Evolutionary conservation across 2,113 vertebrate genomes (phyloP).

Genomic region (Triplophysa dalaica): DNA sequence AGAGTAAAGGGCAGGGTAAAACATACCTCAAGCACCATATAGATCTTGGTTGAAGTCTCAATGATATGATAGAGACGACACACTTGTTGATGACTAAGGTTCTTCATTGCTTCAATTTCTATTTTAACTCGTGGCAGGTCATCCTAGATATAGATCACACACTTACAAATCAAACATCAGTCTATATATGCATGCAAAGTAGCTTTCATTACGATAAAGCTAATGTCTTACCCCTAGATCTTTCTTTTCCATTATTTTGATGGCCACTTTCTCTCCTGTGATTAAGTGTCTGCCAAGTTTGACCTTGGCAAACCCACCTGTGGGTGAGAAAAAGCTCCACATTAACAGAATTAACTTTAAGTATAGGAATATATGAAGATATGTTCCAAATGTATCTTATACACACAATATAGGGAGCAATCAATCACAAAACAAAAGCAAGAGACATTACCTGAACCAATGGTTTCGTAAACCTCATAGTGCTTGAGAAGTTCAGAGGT

Average conservation of each 20-base stretch:
- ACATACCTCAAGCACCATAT: constrained; percentile 90
- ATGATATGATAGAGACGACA: constrained; percentile 92
- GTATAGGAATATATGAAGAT: not conserved
- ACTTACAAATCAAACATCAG: not conserved
- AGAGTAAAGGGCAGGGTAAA: not conserved
- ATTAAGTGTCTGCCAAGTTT: constrained; percentile 86
- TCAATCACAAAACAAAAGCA: not conserved
- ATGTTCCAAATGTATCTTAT: not conserved
- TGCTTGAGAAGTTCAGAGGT: constrained; percentile 70
- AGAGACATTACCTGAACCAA: constrained; percentile 72
- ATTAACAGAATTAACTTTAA: not conserved
- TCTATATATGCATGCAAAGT: not conserved
- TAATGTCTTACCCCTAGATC: constrained; percentile 83
- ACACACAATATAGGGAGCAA: not conserved
- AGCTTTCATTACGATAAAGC: not conserved
- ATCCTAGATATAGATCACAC: constrained; percentile 69
- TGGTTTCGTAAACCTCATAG: constrained; percentile 77
- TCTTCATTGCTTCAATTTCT: constrained; percentile 95
- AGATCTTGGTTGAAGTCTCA: constrained; percentile 89
- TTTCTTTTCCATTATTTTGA: constrained; percentile 95
- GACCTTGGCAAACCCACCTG: constrained; percentile 96
- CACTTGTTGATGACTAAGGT: constrained; percentile 89
- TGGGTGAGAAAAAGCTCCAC: not conserved
- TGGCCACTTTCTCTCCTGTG: constrained; percentile 90
- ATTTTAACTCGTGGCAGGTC: constrained; percentile 89